These are phyloP conservation scores for Turritopsis rubra DNA, from an alignment of 30 jellyfish, hydroid and myxozoan species.

Conservation along the genomic window DNA sequence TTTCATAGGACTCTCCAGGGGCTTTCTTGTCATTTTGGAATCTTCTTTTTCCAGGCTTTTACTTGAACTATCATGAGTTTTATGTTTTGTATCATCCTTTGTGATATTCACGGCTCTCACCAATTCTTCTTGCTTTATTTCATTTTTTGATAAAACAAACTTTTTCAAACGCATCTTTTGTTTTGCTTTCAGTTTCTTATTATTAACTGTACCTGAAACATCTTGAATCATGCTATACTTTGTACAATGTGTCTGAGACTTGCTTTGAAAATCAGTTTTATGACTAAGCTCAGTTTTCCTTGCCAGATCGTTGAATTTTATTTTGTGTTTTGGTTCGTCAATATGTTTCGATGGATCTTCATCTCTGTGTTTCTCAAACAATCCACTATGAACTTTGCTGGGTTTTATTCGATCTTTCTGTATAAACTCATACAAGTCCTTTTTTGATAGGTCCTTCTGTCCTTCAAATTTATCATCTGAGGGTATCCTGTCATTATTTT, in stretches of 20 bases:
- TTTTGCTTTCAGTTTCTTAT: not conserved
- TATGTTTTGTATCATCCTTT: not conserved
- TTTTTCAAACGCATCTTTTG: not conserved
- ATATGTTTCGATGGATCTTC: not conserved
- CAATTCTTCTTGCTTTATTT: not conserved
- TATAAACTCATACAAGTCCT: not conserved
- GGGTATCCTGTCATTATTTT: not conserved
- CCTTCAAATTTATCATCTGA: not conserved
- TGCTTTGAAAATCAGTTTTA: not conserved
- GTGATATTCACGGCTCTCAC: not conserved
- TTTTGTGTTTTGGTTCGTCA: not conserved
- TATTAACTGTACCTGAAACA: not conserved
- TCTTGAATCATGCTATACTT: not conserved
- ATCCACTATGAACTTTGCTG: not conserved
- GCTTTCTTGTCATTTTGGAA: not conserved
- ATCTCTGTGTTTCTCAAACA: constrained; percentile 2
- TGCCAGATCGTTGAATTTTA: no score
- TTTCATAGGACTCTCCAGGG: not conserved
- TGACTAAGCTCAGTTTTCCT: no score
- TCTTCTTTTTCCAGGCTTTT: constrained; percentile 12
- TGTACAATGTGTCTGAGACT: not conserved
- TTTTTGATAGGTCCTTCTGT: not conserved
- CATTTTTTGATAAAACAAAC: not conserved
- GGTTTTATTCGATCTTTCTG: not conserved
- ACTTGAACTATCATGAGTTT: not conserved